A percentile compares a stretch with the other conserved stretches of the same genome.
Conservation (phyloP, 2,888 invertebrate species). For the Petrophora chlorosata region DNA sequence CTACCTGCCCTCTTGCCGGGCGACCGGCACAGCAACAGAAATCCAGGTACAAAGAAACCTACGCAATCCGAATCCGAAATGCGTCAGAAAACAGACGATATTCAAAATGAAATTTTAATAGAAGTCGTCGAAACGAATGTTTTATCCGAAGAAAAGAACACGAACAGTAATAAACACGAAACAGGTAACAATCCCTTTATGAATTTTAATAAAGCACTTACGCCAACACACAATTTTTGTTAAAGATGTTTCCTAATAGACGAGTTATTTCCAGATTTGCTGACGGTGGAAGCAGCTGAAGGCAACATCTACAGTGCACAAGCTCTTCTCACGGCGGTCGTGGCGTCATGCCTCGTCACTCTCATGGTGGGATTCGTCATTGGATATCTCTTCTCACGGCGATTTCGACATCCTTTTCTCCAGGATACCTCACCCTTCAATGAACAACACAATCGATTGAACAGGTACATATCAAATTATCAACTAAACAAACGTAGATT, state of each 20-base stretch:
- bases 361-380: slow-evolving; percentile 92
- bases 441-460: slow-evolving; percentile 91
- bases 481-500: slow-evolving; percentile 9
- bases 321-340: slow-evolving; percentile 91
- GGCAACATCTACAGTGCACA: slow-evolving; percentile 91
- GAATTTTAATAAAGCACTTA: not conserved
- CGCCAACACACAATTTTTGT: not conserved
- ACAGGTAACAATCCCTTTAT: slow-evolving; percentile 56
- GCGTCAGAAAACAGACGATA: slow-evolving; percentile 81
- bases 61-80: slow-evolving; percentile 74
- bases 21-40: slow-evolving; percentile 71
- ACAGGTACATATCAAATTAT: slow-evolving; percentile 76
- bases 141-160: slow-evolving; percentile 80
- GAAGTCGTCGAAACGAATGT: slow-evolving; percentile 86
- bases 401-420: slow-evolving; percentile 88
- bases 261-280: slow-evolving; percentile 59
- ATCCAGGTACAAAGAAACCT: slow-evolving; percentile 75
- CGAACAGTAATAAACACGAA: slow-evolving; percentile 77
- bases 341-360: slow-evolving; percentile 91
- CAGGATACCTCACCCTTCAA: slow-evolving; percentile 89
- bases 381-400: slow-evolving; percentile 92
- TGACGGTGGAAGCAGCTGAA: slow-evolving; percentile 83
- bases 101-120: slow-evolving; percentile 86
- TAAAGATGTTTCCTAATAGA: not conserved
- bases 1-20: slow-evolving; percentile 70